Base-by-base conservation (phyloP, 2,888 invertebrate genomes). In the Hemithea aestivaria region DNA sequence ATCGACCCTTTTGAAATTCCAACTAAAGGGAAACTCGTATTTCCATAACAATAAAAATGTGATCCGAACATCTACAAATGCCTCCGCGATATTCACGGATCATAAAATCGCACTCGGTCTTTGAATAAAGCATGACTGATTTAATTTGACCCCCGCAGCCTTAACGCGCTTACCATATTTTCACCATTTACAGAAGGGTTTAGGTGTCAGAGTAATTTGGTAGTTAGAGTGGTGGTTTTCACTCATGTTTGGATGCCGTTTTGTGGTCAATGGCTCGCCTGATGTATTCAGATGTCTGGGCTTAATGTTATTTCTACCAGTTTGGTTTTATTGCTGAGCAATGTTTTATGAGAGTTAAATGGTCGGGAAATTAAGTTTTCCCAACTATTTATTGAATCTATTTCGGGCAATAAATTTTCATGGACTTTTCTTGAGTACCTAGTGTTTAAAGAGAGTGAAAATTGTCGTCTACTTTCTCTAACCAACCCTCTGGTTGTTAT, bases 41-140 rank as follows among this genome's bases (percentile, higher is more conserved):
- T 87, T 84, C 83, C 84, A 87, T 87, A 82, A 87, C 87, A 87
- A 87, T 87, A 85, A 87, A 85, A 87, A 85, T 80, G 76, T 82
- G 83, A 83, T 85, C 80, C 80, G 73, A 81, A 83, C 84, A 84
- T 84, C 85, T 82, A 84, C 82, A 80, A 84, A 85, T 83, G 84
- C 83, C 75, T 77, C 74, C 57, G 80, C 78, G 83, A 82, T 85
- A 84, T 87, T 87, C 87, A 84, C 85, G 85, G 87, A 80, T 83
- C 87, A 87, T 87, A 87, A 87, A 87, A 79, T 81, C 75, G 71
- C 71, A 69, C 73, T 75, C 69, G 73, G 58, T 69, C 68, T 66
- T 68, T 73, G 73, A 72, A 71, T 72, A 69, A 67, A 67, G 52
- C 67, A 58, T 61, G 70, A 51, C 83, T 75, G 66, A 70, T 73